Evolutionary conservation across 2,113 vertebrate genomes (phyloP), one percentile per base, ranked within the genome.

Genomic region (Ammospiza caudacuta): DNA sequence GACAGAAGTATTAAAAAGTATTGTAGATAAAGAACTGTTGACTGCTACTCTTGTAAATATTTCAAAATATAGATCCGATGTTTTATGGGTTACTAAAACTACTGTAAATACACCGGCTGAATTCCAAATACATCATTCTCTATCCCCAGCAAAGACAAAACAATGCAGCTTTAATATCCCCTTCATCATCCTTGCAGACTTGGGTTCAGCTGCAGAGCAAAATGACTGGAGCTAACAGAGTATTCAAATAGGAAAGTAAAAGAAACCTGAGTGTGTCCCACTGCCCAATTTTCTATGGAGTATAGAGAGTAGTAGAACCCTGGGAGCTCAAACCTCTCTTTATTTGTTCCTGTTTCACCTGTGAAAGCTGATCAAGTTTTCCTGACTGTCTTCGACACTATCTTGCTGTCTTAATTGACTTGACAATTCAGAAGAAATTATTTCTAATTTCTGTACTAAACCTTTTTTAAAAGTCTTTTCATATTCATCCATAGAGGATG

Each of bases 81-180:
- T 55, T 94, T 73, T 81, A 82, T 90, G 75, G 79, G 93, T 97
- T 94, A 94, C 93, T 97, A 97, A 96, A 97, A 90, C 84, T 79
- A 91, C 89, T 95, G 95, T 97, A 97, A 96, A 96, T 97, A 97
- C 84, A 96, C 90, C 76, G 70, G 89, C 92, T 81, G 83, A 96
- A 96, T 96, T 87, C 82, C 90, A 95, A 95, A 96, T 97, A 94
- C 82, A 96, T 97, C 94, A 96, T 94, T 91, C 92, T 90, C 84
- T 92, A 89, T 96, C 90, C 80, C 63, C 6, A 1, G 82, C 55
- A 72, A 94, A 97, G 93, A 93, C 89, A 89, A 94, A 96, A 94
- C 83, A 92, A 86, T 69, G 89, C 54, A 91, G 88, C 81, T 87
- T 18, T 87, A 93, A 92, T 92, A 70, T 43, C 80, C 70, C 41